Evolutionary conservation across 2,888 invertebrate species (phyloP), one percentile per base, ranked within the genome.

Genomic region (Onthophagus sagittarius): DNA sequence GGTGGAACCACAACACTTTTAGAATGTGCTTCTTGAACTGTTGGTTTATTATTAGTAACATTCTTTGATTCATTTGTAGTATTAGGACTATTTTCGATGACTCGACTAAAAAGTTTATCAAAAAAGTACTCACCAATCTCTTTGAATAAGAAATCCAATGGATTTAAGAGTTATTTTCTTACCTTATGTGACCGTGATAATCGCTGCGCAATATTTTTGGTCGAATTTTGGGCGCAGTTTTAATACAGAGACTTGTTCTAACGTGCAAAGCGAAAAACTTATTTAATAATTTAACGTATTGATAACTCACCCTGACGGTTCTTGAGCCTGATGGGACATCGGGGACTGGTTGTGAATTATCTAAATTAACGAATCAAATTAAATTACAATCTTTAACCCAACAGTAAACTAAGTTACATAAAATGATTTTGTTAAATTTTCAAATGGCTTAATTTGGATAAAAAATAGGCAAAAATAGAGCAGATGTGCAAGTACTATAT

Each of bases 291-390:
- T 53, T 53, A 53, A 4, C 11, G 65, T 23, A 71, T 32, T 69
- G 13, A 13, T 69, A 39, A 86, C 86, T 88, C 86, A 90, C 90
- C 90, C 89, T 79, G 87, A 86, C 74, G 88, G 86, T 84, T 90
- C 88, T 72, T 80, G 80, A 78, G 86, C 85, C 78, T 86, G 83
- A 78, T 87, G 86, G 77, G 86, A 86, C 79, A 88, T 83, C 79
- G 88, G 86, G 76, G 88, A 83, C 78, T 87, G 87, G 84, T 88
- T 88, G 84, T 90, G 90, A 83, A 90, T 90, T 88, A 90, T 90
- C 90, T 90, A 86, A 11, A 53, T 53, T 53, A 53, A 53, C 2
- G 11, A 53, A 9, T 4, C 7, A 53, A 53, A 23, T 23, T 23
- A 23, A 23, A 23, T 23, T 23, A 23, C 23, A 23, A 23, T 23